Evolutionary conservation across 2,797 vertebrate species (phyloP), one percentile per base, ranked within the genome.

Genomic region (Epinephelus coioides): DNA sequence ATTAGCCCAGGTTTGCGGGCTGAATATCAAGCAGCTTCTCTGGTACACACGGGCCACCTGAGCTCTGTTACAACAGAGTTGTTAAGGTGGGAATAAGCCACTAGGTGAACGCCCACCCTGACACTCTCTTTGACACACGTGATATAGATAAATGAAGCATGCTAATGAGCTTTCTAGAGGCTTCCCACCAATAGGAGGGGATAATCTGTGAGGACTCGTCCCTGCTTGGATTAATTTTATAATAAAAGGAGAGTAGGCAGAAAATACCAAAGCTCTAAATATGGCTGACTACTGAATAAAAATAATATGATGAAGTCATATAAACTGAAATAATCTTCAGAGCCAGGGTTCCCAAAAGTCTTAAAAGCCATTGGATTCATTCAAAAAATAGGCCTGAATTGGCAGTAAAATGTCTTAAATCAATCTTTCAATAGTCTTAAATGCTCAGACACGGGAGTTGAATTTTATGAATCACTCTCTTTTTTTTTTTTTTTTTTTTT

Each of bases 71-170:
- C 86, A 91, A 90, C 88, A 89, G 79, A 90, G 91, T 71, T 93
- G 93, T 90, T 87, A 90, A 82, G 87, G 91, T 92, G 89, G 86
- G 89, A 93, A 91, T 81, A 84, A 91, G 88, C 90, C 87, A 86
- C 69, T 23, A 73, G 68, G 83, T 86, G 84, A 91, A 93, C 81
- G 81, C 86, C 90, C 84, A 91, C 90, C 71, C 67, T 80, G 87
- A 92, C 83, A 84, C 89, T 85, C 88, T 80, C 80, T 80, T 71
- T 90, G 89, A 91, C 92, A 91, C 77, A 82, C 76, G 78, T 87
- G 90, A 93, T 93, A 86, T 86, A 88, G 92, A 94, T 92, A 94
- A 94, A 94, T 93, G 90, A 93, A 89, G 86, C 91, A 92, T 91
- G 85, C 87, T 94, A 92, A 95, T 92, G 86, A 88, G 86, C 84